Evolutionary conservation across 2,797 vertebrate species (phyloP).

Genomic region (Garrulus glandarius): DNA sequence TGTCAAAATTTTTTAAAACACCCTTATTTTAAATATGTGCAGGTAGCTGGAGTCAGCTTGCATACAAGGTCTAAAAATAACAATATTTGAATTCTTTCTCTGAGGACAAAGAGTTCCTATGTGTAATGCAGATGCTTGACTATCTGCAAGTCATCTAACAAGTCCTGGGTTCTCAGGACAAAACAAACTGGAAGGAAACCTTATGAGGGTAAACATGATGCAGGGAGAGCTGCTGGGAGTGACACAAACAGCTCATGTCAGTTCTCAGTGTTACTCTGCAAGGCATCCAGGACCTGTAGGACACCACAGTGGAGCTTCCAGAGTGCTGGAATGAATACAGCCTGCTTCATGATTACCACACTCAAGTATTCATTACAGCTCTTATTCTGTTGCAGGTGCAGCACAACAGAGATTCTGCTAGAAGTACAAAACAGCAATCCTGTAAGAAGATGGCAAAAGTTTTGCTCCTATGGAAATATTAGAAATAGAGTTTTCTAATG

Average conservation of each 20-base stretch:
- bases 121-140: not conserved
- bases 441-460: not conserved
- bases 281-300: not conserved
- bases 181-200: not conserved
- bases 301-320: not conserved
- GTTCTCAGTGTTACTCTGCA: not conserved
- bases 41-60: not conserved
- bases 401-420: not conserved
- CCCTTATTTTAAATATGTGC: not conserved
- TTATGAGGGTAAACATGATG: not conserved
- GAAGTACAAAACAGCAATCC: not conserved
- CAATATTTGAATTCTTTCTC: not conserved
- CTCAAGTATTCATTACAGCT: not conserved
- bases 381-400: not conserved
- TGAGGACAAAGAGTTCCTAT: not conserved
- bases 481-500: not conserved
- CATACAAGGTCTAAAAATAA: not conserved
- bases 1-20: not conserved
- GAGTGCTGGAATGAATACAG: not conserved
- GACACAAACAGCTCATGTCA: not conserved
- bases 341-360: not conserved
- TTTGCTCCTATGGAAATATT: not conserved
- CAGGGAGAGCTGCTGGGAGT: not conserved
- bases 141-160: not conserved
- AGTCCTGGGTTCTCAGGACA: not conserved